These are phyloP conservation scores for Hypanus sabinus DNA, from an alignment of 2,113 vertebrate genomes.

Conservation along the genomic window DNA sequence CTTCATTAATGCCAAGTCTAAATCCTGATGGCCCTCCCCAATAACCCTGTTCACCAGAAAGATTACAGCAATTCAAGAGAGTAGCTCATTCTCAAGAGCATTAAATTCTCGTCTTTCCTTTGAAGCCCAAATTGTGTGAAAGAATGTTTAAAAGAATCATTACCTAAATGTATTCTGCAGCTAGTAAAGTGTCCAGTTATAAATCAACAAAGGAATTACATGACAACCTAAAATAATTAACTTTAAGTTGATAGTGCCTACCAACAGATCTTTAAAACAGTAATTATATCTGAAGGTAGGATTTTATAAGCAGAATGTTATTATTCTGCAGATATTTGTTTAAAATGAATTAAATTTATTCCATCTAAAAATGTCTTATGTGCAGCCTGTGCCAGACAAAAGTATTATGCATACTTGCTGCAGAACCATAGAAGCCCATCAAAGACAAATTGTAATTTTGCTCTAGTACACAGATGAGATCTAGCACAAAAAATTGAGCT, in stretches of 20 bases:
- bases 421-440: neutral
- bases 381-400: neutral
- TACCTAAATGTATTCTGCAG: neutral
- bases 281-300: neutral
- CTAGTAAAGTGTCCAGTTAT: neutral
- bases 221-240: neutral
- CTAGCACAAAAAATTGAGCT: neutral
- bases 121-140: no score
- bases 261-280: neutral
- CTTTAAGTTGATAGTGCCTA: neutral
- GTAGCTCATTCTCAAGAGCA: no score
- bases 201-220: neutral
- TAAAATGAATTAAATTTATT: neutral
- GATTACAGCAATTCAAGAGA: no score
- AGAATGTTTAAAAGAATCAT: no score
- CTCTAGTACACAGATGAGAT: neutral
- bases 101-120: no score
- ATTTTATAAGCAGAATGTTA: neutral
- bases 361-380: no score
- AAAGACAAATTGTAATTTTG: neutral
- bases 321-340: neutral
- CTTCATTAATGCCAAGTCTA: no score
- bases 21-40: no score
- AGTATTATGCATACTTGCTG: neutral
- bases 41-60: no score